Conservation (phyloP, 2,888 invertebrate species). For the Hyles lineata region DNA sequence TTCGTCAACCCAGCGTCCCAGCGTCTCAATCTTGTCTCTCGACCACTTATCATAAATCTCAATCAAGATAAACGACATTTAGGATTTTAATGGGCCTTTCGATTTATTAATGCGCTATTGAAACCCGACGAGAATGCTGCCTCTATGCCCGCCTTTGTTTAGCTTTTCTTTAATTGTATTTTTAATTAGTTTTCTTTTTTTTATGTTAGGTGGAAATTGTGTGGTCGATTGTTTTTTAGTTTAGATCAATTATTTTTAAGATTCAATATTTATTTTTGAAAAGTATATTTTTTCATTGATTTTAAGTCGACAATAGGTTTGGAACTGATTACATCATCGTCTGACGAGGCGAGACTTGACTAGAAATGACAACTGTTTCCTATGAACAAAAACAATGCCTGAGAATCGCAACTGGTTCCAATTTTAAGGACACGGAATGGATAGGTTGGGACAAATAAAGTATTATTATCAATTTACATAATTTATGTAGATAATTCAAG, state of each 20-base stretch:
- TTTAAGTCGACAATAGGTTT: neutral
- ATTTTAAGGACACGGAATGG: too few species aligned
- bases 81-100: slow-evolving; percentile 75
- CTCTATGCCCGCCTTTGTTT: slow-evolving; percentile 36
- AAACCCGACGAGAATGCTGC: slow-evolving; percentile 52
- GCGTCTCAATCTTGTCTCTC: slow-evolving; percentile 72
- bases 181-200: slow-evolving; percentile 29
- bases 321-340: too few species aligned
- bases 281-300: neutral
- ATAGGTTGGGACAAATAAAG: too few species aligned
- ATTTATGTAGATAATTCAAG: too few species aligned
- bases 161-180: slow-evolving; percentile 26
- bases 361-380: too few species aligned
- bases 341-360: too few species aligned
- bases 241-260: neutral
- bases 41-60: slow-evolving; percentile 79
- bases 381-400: too few species aligned
- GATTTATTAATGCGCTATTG: slow-evolving; percentile 75
- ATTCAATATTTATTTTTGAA: neutral
- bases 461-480: too few species aligned
- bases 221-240: neutral
- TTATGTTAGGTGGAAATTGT: slow-evolving; percentile 27
- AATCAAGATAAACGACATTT: slow-evolving; percentile 81
- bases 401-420: too few species aligned
- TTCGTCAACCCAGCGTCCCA: slow-evolving; percentile 49